Evolutionary conservation across 2,797 vertebrate species (phyloP).

Genomic region (Myotis daubentonii): DNA sequence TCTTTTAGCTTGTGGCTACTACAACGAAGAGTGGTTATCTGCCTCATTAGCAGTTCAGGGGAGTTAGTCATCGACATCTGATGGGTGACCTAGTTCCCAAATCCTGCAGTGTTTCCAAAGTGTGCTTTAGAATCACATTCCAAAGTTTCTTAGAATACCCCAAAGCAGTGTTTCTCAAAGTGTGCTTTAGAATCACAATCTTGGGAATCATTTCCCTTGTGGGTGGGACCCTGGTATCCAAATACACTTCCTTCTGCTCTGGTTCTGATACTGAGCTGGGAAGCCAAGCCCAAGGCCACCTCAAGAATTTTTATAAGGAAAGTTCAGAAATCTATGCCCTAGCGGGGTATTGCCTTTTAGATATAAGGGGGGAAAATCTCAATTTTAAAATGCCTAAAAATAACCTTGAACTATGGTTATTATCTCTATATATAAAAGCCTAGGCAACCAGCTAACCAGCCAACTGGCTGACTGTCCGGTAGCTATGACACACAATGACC

Average conservation of each 20-base stretch:
- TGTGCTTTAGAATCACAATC: neutral
- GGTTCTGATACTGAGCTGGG: neutral
- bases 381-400: no score
- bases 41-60: neutral
- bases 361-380: no score
- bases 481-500: no score
- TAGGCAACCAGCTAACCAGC: no score
- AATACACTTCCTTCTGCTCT: neutral
- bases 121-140: neutral
- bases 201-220: neutral
- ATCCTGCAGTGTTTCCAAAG: neutral
- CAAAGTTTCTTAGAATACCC: conserved; percentile 15
- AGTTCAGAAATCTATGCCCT: no score
- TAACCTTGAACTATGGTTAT: no score
- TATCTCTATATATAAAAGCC: no score
- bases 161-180: neutral
- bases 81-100: neutral
- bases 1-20: neutral
- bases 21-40: neutral
- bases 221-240: neutral
- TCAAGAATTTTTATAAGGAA: neutral
- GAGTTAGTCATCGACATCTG: neutral
- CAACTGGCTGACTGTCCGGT: no score
- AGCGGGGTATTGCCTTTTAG: no score
- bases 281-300: neutral